phyloP scores from a whole-genome alignment of 2,888 invertebrate species.

The Petrolisthes manimaculis region DNA sequence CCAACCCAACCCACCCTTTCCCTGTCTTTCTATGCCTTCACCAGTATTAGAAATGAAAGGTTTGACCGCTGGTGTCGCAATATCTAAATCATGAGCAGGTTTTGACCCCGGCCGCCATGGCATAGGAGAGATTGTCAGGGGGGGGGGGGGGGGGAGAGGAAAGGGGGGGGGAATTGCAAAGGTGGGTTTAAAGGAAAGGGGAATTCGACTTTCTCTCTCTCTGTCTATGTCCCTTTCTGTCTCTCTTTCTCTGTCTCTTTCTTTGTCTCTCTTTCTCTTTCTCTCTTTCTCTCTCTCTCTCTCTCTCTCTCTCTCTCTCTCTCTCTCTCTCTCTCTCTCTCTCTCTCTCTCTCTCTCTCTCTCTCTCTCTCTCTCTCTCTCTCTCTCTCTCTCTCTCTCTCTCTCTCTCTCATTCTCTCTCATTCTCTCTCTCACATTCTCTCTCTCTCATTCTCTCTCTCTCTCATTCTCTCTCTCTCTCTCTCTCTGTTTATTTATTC shows the following conservation, averaged over 20 bases:
- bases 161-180: too few species aligned
- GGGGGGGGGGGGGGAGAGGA: not conserved
- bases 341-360: not conserved
- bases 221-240: not conserved
- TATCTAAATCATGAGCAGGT: conserved; percentile 11
- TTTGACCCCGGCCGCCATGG: not conserved
- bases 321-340: conserved; percentile 11
- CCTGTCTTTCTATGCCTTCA: too few species aligned
- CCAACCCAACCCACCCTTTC: too few species aligned
- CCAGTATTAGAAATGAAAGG: conserved; percentile 15
- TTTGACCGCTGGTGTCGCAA: conserved; percentile 12
- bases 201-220: not conserved
- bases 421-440: too few species aligned
- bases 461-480: too few species aligned
- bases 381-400: too few species aligned
- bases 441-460: too few species aligned
- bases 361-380: too few species aligned
- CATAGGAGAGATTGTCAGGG: not conserved
- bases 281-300: not conserved
- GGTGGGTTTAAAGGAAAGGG: not conserved
- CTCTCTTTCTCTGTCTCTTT: not conserved
- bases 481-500: not conserved
- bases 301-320: not conserved
- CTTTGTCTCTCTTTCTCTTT: not conserved
- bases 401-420: too few species aligned